Evolutionary conservation across 2,797 vertebrate species (phyloP).

Genomic region (Botia almorhae): DNA sequence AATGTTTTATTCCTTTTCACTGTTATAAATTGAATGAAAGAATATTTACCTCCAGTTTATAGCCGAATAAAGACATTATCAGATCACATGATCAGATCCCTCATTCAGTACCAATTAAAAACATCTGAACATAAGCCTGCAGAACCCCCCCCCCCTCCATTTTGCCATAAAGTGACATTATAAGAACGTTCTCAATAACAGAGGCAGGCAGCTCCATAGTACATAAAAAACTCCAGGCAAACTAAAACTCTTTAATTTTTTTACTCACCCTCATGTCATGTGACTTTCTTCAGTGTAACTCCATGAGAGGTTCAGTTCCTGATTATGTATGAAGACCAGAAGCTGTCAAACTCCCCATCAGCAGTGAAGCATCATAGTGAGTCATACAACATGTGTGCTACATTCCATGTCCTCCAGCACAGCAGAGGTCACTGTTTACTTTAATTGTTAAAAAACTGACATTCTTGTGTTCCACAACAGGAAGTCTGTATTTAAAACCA

Average conservation of each 20-base stretch:
- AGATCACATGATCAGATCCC: not conserved
- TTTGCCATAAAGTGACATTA: slow-evolving; percentile 10
- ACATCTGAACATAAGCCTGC: slow-evolving; percentile 17
- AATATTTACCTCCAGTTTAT: not conserved
- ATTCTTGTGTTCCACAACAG: not conserved
- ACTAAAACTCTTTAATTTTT: too few relatives aligned
- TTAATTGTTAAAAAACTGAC: not conserved
- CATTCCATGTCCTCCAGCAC: not conserved
- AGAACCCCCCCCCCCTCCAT: not conserved
- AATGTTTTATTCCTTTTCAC: slow-evolving; percentile 71
- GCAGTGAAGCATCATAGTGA: not conserved
- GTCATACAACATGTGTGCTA: not conserved
- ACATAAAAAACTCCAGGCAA: too few relatives aligned
- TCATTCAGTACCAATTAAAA: slow-evolving; percentile 40
- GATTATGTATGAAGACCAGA: not conserved
- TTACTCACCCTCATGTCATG: too few relatives aligned
- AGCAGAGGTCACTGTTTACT: not conserved
- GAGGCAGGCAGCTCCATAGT: too few relatives aligned
- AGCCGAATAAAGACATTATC: slow-evolving; percentile 29
- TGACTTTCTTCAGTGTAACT: too few relatives aligned
- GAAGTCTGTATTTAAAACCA: not conserved
- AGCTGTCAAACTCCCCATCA: not conserved
- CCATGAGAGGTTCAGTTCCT: too few relatives aligned
- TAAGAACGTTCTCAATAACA: slow-evolving; percentile 16
- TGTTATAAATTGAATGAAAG: not conserved